These are phyloP conservation scores for Trachurus trachurus DNA, from an alignment of 2,797 vertebrate species.

Conservation along the genomic window DNA sequence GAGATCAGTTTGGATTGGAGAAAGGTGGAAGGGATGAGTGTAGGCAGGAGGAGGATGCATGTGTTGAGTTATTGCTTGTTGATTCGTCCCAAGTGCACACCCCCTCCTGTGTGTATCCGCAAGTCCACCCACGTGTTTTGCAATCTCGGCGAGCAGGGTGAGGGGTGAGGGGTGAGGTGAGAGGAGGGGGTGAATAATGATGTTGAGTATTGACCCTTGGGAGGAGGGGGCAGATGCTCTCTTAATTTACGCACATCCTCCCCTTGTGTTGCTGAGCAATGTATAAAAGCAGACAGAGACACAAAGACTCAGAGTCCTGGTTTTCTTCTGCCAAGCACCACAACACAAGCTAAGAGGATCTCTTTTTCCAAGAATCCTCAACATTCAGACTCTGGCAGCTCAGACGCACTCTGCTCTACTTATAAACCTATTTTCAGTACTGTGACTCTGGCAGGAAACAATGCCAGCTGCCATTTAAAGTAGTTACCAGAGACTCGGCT, in stretches of 20 bases:
- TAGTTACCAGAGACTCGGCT: slow-evolving; percentile 20
- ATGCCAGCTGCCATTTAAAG: slow-evolving; percentile 53
- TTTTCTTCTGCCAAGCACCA: slow-evolving; percentile 43
- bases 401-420: slow-evolving; percentile 28
- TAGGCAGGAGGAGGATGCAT: slow-evolving; percentile 25
- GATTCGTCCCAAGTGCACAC: slow-evolving; percentile 46
- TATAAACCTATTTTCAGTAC: slow-evolving; percentile 53
- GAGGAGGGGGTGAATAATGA: slow-evolving; percentile 37
- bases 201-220: slow-evolving; percentile 11
- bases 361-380: slow-evolving; percentile 55
- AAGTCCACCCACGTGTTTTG: slow-evolving; percentile 8
- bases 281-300: slow-evolving; percentile 9
- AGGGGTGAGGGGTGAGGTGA: too few relatives aligned
- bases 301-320: slow-evolving; percentile 16
- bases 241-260: slow-evolving; percentile 32
- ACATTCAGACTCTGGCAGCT: slow-evolving; percentile 49
- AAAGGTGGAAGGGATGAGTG: slow-evolving; percentile 28
- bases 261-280: not conserved
- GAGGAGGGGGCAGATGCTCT: slow-evolving; percentile 29
- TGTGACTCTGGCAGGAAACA: slow-evolving; percentile 58
- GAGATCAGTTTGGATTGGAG: not conserved
- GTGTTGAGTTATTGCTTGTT: slow-evolving; percentile 50
- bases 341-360: slow-evolving; percentile 17
- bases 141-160: slow-evolving; percentile 14
- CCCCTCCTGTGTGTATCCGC: slow-evolving; percentile 12